These are phyloP conservation scores for Petrocephalus schoutedeni DNA, from an alignment of 2,797 vertebrate species.

Conservation along the genomic window DNA sequence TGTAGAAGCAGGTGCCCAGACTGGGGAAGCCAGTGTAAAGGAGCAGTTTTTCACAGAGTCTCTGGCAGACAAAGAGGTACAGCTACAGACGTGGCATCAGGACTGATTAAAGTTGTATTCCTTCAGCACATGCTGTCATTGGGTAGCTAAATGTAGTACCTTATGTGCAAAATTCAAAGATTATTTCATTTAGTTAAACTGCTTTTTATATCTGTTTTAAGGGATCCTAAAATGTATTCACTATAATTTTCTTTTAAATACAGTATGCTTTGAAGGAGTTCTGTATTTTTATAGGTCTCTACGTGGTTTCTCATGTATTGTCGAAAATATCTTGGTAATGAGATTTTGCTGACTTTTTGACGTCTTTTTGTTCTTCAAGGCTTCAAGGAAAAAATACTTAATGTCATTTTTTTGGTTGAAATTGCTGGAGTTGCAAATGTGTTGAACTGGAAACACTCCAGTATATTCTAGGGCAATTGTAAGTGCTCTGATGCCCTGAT, in stretches of 20 bases:
- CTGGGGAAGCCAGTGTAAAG: neutral
- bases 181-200: neutral
- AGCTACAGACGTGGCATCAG: neutral
- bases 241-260: neutral
- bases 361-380: neutral
- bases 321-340: neutral
- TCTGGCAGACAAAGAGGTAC: slow-evolving; percentile 65
- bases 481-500: neutral
- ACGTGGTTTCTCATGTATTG: neutral
- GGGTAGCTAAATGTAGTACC: neutral
- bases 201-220: neutral
- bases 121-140: neutral
- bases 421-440: neutral
- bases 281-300: neutral
- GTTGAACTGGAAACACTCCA: neutral
- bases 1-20: neutral
- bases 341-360: neutral
- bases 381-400: neutral
- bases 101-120: neutral
- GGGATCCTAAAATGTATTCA: neutral
- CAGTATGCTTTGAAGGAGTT: neutral
- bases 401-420: neutral
- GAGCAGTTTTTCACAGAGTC: slow-evolving; percentile 65
- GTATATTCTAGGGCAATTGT: neutral
- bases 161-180: neutral